phyloP scores from a whole-genome alignment of 2,797 vertebrate genomes.

The Malurus splendens region DNA sequence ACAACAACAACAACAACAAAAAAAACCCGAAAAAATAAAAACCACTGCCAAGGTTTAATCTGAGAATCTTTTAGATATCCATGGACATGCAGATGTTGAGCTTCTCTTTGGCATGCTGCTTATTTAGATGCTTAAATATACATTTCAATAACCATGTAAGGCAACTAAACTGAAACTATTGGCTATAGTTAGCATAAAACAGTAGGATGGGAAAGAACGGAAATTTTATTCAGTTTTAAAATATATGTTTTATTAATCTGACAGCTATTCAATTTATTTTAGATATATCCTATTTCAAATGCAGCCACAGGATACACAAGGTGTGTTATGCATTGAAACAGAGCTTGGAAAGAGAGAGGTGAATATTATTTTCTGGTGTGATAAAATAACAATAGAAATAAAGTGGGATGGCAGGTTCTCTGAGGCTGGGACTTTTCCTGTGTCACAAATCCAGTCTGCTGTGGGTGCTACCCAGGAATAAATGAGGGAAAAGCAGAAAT shows the following conservation, averaged over 20 bases:
- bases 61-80: neutral
- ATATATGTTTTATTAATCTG: neutral
- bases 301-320: neutral
- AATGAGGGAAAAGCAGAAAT: neutral
- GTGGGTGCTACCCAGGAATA: neutral
- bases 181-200: neutral
- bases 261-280: neutral
- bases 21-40: no score
- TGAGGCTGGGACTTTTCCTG: neutral
- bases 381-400: neutral
- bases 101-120: neutral
- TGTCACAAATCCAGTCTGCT: neutral
- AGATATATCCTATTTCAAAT: neutral
- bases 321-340: neutral
- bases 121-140: neutral
- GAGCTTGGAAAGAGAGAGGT: neutral
- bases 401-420: neutral
- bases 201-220: neutral
- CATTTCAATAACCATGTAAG: neutral
- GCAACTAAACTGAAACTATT: neutral
- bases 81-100: neutral
- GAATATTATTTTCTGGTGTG: neutral
- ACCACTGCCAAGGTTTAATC: neutral
- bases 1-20: no score
- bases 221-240: neutral